These are phyloP conservation scores for Sinocyclocheilus anophthalmus DNA, from an alignment of 2,113 vertebrate species.

Conservation along the genomic window DNA sequence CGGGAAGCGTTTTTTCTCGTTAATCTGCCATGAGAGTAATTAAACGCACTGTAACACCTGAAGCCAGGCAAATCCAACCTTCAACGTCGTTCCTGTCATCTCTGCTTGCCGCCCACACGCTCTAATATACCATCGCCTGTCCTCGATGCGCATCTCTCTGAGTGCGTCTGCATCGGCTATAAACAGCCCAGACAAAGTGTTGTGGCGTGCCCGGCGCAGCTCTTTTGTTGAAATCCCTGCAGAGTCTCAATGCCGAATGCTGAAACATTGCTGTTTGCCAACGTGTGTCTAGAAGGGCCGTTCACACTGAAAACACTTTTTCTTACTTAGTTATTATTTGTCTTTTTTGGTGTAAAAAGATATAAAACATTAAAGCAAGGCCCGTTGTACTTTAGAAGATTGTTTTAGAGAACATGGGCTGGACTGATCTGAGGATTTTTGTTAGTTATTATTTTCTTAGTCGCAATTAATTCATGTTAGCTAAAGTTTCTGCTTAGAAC, in stretches of 20 bases:
- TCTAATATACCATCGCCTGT: not conserved
- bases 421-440: not conserved
- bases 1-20: slow-evolving; percentile 51
- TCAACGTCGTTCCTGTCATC: slow-evolving; percentile 35
- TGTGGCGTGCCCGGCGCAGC: not conserved
- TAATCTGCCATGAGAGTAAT: slow-evolving; percentile 62
- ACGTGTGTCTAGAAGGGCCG: not conserved
- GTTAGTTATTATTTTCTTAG: not conserved
- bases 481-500: not conserved
- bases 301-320: not conserved
- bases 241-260: not conserved
- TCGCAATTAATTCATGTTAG: not conserved
- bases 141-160: slow-evolving; percentile 1
- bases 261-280: slow-evolving; percentile 2
- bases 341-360: not conserved
- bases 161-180: not conserved
- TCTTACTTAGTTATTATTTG: not conserved
- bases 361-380: not conserved
- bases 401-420: not conserved
- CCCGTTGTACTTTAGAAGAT: not conserved
- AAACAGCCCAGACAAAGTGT: not conserved
- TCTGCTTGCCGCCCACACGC: slow-evolving; percentile 3
- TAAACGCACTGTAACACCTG: slow-evolving; percentile 61
- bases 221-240: not conserved
- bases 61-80: slow-evolving; percentile 41